Percentiles rank a stretch among this genome's conserved stretches.
phyloP scores from a whole-genome alignment of 2,113 vertebrate genomes.

The Bos javanicus region DNA sequence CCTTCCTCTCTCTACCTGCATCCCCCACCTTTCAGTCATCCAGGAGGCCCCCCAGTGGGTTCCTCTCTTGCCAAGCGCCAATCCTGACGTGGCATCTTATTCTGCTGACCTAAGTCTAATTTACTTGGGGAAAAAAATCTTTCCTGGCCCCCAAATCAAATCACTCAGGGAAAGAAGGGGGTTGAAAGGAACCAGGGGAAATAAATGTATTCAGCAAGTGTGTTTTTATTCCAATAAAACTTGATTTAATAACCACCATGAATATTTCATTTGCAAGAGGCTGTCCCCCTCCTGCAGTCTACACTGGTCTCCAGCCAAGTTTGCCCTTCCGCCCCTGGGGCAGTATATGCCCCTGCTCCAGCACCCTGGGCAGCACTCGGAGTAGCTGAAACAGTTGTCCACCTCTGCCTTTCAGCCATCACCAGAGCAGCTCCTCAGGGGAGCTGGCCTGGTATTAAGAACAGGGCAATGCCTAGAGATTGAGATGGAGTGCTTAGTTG shows the following conservation, averaged over 20 bases:
- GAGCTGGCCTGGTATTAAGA: background rate
- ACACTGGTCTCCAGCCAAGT: conserved; percentile 27
- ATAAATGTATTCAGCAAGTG: conserved; percentile 67
- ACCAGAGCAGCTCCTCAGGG: background rate
- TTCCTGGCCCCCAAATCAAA: conserved; percentile 67
- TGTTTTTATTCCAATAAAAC: conserved; percentile 75
- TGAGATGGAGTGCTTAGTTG: background rate
- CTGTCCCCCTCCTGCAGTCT: background rate
- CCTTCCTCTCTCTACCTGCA: rapidly evolving
- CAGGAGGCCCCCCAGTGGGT: background rate
- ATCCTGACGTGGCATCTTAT: background rate
- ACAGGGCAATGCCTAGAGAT: background rate
- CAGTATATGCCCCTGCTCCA: background rate
- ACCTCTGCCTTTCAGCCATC: background rate
- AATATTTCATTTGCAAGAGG: conserved; percentile 67
- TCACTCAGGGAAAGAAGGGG: conserved; percentile 57
- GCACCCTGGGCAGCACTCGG: background rate
- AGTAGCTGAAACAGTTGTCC: no score
- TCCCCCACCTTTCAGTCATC: no score
- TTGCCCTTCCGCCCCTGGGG: background rate
- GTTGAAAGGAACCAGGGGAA: conserved; percentile 66
- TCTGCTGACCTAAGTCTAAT: conserved; percentile 69
- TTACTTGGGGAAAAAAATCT: conserved; percentile 37
- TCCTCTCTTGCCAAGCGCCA: background rate
- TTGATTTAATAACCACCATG: conserved; percentile 71